phyloP scores from a whole-genome alignment of 1,140 invertebrate genomes.

The Caenorhabditis briggsae region DNA sequence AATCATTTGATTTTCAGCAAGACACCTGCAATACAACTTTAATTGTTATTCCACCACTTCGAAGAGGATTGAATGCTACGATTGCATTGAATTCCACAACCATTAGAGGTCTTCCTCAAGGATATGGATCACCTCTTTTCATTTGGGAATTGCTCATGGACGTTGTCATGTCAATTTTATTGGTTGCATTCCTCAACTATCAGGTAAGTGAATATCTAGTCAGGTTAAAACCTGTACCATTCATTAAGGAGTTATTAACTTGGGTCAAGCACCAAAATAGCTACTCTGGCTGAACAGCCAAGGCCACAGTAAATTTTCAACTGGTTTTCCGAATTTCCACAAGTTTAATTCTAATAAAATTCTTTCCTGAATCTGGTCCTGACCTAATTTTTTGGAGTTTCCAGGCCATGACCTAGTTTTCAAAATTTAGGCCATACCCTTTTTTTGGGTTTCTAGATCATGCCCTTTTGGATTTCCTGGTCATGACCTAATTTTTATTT shows the following conservation, averaged over 20 bases:
- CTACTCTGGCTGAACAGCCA: too few relatives aligned
- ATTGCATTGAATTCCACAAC: conserved; percentile 51
- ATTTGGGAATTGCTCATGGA: conserved; percentile 86
- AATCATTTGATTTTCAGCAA: conserved; percentile 21
- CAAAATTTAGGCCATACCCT: too few relatives aligned
- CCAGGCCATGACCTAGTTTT: too few relatives aligned
- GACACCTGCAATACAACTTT: conserved; percentile 20
- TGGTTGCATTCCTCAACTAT: conserved; percentile 85
- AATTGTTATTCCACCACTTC: neutral
- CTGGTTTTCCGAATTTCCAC: neutral
- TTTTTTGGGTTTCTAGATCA: too few relatives aligned
- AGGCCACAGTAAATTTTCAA: neutral
- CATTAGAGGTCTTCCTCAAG: conserved; percentile 53
- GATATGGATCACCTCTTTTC: conserved; percentile 76
- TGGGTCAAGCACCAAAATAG: too few relatives aligned
- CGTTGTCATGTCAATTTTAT: conserved; percentile 84
- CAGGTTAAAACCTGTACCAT: too few relatives aligned
- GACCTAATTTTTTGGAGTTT: too few relatives aligned
- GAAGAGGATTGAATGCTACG: conserved; percentile 20
- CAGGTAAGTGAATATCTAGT: conserved; percentile 61
- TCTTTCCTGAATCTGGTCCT: too few relatives aligned
- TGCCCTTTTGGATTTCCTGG: too few relatives aligned
- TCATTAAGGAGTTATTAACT: too few relatives aligned
- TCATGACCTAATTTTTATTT: too few relatives aligned
- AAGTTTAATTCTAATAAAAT: too few relatives aligned